These are phyloP conservation scores for Gadopsis bispinosus DNA, from an alignment of 2,797 vertebrate species.

Conservation along the genomic window DNA sequence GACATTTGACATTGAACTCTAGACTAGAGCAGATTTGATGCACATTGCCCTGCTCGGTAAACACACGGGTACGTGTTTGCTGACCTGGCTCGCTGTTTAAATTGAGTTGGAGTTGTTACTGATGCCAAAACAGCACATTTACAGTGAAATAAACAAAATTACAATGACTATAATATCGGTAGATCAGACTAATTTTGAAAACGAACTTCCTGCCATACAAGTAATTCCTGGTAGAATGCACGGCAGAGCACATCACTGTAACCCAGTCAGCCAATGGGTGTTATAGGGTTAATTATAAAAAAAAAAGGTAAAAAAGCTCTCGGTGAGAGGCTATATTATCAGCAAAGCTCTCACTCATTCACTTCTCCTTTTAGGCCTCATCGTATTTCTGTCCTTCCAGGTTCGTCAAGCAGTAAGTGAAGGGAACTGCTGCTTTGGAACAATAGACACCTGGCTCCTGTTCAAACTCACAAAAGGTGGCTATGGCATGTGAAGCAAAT, in stretches of 20 bases:
- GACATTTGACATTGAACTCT: background rate
- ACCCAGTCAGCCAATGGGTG: no score
- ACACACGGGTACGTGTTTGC: background rate
- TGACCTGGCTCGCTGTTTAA: background rate
- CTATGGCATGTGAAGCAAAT: constrained; percentile 2
- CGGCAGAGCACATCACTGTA: background rate
- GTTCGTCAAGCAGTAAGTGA: constrained; percentile 86
- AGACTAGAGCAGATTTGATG: background rate
- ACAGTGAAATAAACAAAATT: background rate
- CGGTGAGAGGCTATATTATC: background rate
- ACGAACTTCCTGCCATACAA: background rate
- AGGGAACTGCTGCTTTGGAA: constrained; percentile 94
- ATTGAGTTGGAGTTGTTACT: background rate
- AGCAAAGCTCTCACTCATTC: background rate
- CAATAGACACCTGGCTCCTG: constrained; percentile 94
- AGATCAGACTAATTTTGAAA: background rate
- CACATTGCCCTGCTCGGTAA: background rate
- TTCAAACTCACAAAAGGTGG: constrained; percentile 94
- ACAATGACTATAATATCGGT: no score
- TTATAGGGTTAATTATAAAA: background rate
- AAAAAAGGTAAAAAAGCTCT: background rate
- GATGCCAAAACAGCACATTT: background rate
- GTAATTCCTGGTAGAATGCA: background rate
- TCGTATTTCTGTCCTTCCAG: constrained; percentile 73
- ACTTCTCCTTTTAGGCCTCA: background rate